Percentiles rank a stretch among this genome's conserved stretches.
These are phyloP conservation scores for Drosophila peninsularis DNA, from an alignment of 2,888 invertebrate species.

Conservation along the genomic window DNA sequence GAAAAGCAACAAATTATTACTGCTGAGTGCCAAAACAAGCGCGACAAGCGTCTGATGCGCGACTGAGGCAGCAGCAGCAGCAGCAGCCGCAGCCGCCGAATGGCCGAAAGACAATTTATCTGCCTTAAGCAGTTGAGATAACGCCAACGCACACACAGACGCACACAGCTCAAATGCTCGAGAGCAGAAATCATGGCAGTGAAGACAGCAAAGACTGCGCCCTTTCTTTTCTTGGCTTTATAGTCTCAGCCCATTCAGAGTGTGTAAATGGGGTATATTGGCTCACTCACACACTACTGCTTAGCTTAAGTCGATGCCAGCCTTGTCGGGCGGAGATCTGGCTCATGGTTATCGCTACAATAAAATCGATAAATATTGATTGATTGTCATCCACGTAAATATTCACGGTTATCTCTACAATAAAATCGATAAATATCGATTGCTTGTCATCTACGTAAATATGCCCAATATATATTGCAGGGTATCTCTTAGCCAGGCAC, in stretches of 20 bases:
- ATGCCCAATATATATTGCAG: not conserved
- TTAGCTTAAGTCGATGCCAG: not conserved
- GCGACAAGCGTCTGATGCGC: conserved; percentile 29
- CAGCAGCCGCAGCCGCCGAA: conserved; percentile 18
- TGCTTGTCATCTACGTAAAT: no score
- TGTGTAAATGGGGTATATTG: not conserved
- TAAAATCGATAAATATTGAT: not conserved
- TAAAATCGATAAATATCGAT: not conserved
- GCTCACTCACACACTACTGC: not conserved
- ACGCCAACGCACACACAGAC: conserved; percentile 28
- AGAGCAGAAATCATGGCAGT: conserved; percentile 37
- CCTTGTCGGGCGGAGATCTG: not conserved
- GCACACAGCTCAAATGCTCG: conserved; percentile 15
- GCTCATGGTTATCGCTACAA: no score
- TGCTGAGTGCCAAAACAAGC: conserved; percentile 42
- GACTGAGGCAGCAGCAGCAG: conserved; percentile 11
- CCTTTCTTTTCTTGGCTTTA: conserved; percentile 4
- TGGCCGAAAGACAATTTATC: conserved; percentile 40
- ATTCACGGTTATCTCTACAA: no score
- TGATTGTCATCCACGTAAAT: no score
- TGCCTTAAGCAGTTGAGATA: conserved; percentile 37
- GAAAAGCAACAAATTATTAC: conserved; percentile 23
- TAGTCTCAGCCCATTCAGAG: not conserved
- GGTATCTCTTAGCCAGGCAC: not conserved
- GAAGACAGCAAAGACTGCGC: conserved; percentile 26